Percentiles rank a stretch among this genome's conserved stretches.
Evolutionary conservation across 92 coral and sea anemone genomes (phyloP).

Genomic region (Bergia puertoricense): DNA sequence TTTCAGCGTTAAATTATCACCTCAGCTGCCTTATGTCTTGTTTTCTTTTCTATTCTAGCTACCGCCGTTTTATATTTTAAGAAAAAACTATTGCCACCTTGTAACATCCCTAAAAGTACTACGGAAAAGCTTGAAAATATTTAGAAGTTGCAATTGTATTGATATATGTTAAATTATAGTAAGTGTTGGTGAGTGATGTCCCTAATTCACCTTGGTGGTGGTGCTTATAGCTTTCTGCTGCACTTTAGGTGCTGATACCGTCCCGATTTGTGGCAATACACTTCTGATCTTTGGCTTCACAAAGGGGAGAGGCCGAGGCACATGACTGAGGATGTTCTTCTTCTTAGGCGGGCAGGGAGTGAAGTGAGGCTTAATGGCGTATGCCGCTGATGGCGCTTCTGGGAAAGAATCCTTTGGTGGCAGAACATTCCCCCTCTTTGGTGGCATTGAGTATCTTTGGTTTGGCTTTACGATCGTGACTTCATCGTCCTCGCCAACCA

Average conservation of each 20-base stretch:
- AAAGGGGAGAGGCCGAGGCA: slow-evolving; percentile 17
- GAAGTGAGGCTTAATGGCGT: not conserved
- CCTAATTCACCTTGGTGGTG: not conserved
- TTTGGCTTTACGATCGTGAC: not conserved
- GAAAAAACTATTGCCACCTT: too few relatives aligned
- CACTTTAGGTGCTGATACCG: not conserved
- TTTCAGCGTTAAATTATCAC: too few relatives aligned
- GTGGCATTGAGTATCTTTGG: not conserved
- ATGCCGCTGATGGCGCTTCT: not conserved
- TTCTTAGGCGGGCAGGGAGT: slow-evolving; percentile 20
- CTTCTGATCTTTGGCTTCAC: not conserved
- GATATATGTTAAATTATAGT: not conserved
- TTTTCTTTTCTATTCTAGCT: too few relatives aligned
- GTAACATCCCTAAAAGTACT: too few relatives aligned
- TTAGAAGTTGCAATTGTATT: too few relatives aligned
- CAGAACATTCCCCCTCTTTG: slow-evolving; percentile 23
- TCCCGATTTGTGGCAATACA: not conserved
- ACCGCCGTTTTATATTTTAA: too few relatives aligned
- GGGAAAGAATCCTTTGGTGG: slow-evolving; percentile 13
- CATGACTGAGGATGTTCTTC: not conserved
- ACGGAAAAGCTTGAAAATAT: too few relatives aligned
- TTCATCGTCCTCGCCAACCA: slow-evolving; percentile 27
- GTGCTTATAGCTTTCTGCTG: not conserved
- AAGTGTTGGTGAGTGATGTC: not conserved
- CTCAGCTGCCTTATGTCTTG: too few relatives aligned